phyloP scores from a whole-genome alignment of 2,113 vertebrate genomes.

The Crotalus viridis region DNA sequence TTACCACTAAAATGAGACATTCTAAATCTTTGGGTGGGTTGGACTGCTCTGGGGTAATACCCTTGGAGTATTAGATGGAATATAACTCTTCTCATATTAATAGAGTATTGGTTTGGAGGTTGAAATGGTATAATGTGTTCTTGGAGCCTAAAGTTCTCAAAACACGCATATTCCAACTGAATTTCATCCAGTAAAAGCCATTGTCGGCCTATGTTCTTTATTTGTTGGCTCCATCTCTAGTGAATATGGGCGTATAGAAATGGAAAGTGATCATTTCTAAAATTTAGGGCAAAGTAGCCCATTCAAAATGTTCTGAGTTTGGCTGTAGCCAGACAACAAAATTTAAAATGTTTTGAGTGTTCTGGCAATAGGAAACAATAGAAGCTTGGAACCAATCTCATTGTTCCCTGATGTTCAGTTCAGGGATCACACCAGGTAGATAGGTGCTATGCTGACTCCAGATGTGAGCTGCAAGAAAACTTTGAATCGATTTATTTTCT shows the following conservation, averaged over 20 bases:
- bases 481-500: not conserved
- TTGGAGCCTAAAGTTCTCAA: not conserved
- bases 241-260: not conserved
- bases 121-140: not conserved
- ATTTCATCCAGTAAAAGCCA: not conserved
- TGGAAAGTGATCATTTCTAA: not conserved
- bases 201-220: not conserved
- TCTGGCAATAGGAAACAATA: not conserved
- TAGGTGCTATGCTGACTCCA: not conserved
- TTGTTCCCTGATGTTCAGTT: not conserved
- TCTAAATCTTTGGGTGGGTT: not conserved
- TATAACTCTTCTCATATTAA: not conserved
- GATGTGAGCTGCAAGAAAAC: not conserved
- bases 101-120: not conserved
- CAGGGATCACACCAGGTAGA: not conserved
- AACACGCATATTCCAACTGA: not conserved
- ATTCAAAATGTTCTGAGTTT: not conserved
- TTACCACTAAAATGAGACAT: not conserved
- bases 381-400: not conserved
- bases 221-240: conserved; percentile 8
- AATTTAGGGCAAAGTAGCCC: not conserved
- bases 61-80: not conserved
- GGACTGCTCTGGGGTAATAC: not conserved
- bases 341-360: not conserved
- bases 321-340: not conserved